Conservation (phyloP, 2,113 vertebrate species). For the Bucco capensis region DNA sequence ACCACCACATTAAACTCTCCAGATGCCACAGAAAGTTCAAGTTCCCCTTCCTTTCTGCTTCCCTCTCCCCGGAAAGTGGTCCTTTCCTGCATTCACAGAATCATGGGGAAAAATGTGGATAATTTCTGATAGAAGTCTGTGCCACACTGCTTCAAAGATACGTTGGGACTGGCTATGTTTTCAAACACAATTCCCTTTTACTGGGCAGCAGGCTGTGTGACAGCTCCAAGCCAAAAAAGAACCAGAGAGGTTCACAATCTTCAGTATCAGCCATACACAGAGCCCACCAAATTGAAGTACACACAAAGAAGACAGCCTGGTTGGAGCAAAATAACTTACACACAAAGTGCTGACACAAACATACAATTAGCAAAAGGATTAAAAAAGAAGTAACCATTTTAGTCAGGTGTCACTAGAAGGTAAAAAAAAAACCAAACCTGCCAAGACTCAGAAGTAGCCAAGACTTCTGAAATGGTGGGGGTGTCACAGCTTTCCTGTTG, state of each 20-base stretch:
- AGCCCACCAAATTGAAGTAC: background rate
- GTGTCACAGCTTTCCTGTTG: background rate
- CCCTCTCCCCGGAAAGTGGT: background rate
- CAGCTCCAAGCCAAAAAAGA: background rate
- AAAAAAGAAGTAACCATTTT: background rate
- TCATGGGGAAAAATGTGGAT: background rate
- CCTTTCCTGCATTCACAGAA: background rate
- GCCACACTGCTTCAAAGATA: background rate
- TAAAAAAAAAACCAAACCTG: background rate
- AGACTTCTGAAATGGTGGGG: background rate
- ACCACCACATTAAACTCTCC: background rate
- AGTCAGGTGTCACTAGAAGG: background rate
- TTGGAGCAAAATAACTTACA: background rate
- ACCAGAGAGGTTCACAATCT: background rate
- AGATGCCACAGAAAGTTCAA: background rate
- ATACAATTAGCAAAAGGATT: background rate
- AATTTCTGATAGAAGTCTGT: rapidly evolving
- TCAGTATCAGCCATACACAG: background rate
- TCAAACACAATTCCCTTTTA: background rate
- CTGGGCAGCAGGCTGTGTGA: background rate
- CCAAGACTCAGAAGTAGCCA: background rate
- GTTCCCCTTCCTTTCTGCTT: background rate
- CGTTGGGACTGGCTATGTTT: background rate
- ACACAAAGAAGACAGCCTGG: background rate
- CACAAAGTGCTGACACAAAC: background rate